A percentile compares a stretch with the other conserved stretches of the same genome.
Conservation (phyloP, 2,888 invertebrate species). For the Mimumesa dahlbomi region DNA sequence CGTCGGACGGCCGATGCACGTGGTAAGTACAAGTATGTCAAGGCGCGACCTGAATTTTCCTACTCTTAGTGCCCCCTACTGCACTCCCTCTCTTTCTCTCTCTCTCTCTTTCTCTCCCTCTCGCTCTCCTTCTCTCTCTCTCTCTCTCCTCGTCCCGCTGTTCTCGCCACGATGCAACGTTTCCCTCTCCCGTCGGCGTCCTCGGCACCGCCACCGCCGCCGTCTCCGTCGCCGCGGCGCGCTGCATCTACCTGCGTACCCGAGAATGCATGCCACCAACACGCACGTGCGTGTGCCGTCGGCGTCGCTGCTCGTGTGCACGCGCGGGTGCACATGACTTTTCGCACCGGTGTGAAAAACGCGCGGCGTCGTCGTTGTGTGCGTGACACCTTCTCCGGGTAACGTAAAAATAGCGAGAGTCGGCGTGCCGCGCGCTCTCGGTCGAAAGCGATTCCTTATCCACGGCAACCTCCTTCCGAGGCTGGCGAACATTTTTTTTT, state of each 20-base stretch:
- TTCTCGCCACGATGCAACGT: slow-evolving; percentile 45
- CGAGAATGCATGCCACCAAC: slow-evolving; percentile 36
- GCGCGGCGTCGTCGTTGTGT: not conserved
- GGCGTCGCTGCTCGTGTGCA: not conserved
- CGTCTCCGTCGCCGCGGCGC: slow-evolving; percentile 1
- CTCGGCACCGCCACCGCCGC: not conserved
- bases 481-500: not conserved
- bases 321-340: not conserved
- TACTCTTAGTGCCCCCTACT: slow-evolving; percentile 68
- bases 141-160: slow-evolving; percentile 26
- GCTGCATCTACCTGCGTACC: slow-evolving; percentile 50
- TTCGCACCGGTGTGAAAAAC: too few species aligned
- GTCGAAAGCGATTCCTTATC: slow-evolving; percentile 64
- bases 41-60: slow-evolving; percentile 81
- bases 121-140: slow-evolving; percentile 4
- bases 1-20: slow-evolving; percentile 76
- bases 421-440: too few species aligned
- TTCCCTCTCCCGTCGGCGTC: not conserved
- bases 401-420: slow-evolving; percentile 65
- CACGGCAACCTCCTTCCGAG: slow-evolving; percentile 32
- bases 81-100: slow-evolving; percentile 12
- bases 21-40: slow-evolving; percentile 80
- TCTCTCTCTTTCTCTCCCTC: slow-evolving; percentile 6
- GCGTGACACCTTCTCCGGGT: slow-evolving; percentile 37
- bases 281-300: slow-evolving; percentile 24